Evolutionary conservation across 2,113 vertebrate genomes (phyloP).

Genomic region (Myocastor coypus): DNA sequence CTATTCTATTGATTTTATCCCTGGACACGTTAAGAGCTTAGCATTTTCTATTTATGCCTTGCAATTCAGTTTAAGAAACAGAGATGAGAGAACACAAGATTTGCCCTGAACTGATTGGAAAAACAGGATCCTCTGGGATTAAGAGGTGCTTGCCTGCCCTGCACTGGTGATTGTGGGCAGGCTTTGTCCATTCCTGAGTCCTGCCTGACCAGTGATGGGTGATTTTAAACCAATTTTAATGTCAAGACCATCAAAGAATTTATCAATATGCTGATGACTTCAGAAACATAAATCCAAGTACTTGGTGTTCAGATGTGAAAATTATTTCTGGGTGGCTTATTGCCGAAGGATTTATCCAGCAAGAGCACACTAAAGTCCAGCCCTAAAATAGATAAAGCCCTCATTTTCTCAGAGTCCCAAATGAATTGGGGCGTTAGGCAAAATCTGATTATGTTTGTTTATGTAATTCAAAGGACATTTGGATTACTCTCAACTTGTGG

Average conservation of each 20-base stretch:
- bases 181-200: neutral
- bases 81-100: neutral
- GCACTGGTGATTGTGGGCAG: neutral
- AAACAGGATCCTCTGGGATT: neutral
- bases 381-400: neutral
- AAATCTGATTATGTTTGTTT: conserved; percentile 46
- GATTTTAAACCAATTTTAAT: conserved; percentile 32
- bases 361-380: neutral
- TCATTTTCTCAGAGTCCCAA: conserved; percentile 51
- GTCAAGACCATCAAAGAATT: conserved; percentile 24
- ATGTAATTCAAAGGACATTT: conserved; percentile 14
- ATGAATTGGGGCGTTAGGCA: neutral
- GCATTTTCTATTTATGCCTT: conserved; percentile 41
- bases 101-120: neutral
- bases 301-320: neutral
- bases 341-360: neutral
- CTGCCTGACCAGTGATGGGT: neutral
- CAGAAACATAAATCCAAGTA: conserved; percentile 8
- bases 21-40: neutral
- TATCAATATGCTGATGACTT: neutral
- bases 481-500: neutral
- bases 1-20: neutral
- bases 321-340: conserved; percentile 1
- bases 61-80: neutral
- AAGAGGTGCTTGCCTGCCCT: neutral